Conservation (phyloP, 1,140 invertebrate species). For the Drosophila repletoides region DNA sequence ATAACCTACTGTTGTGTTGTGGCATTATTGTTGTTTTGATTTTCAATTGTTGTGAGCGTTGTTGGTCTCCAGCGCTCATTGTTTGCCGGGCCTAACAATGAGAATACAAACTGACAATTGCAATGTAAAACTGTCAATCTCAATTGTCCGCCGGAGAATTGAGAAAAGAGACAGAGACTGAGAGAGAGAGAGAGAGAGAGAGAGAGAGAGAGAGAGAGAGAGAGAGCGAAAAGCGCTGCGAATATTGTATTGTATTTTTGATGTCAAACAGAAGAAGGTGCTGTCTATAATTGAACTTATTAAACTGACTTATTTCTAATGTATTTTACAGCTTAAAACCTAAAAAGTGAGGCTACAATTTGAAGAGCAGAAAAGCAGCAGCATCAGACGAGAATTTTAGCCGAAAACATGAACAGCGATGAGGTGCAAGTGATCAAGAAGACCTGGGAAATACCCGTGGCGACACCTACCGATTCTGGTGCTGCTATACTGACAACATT, state of each 20-base stretch:
- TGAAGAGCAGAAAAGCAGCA: conserved; percentile 25
- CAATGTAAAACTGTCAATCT: conserved; percentile 65
- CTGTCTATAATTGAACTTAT: no score
- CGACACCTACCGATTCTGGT: conserved; percentile 77
- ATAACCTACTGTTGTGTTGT: conserved; percentile 35
- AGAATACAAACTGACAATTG: conserved; percentile 36
- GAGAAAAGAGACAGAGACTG: background rate
- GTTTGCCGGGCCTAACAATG: conserved; percentile 26
- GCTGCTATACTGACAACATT: conserved; percentile 70
- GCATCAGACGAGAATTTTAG: conserved; percentile 16
- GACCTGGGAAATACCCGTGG: conserved; percentile 79
- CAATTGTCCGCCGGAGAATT: conserved; percentile 33
- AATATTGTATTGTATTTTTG: no score
- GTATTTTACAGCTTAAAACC: conserved; percentile 45
- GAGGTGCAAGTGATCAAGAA: conserved; percentile 79
- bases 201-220: background rate
- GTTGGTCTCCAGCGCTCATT: conserved; percentile 13
- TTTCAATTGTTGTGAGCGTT: conserved; percentile 36
- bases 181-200: background rate
- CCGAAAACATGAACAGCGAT: conserved; percentile 74
- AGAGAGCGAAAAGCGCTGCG: conserved; percentile 1
- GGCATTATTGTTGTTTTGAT: conserved; percentile 56
- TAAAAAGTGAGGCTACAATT: conserved; percentile 24
- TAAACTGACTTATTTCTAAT: conserved; percentile 16
- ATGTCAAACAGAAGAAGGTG: no score